Conservation (phyloP, 2,888 invertebrate genomes). For the Andrena dorsata region DNA sequence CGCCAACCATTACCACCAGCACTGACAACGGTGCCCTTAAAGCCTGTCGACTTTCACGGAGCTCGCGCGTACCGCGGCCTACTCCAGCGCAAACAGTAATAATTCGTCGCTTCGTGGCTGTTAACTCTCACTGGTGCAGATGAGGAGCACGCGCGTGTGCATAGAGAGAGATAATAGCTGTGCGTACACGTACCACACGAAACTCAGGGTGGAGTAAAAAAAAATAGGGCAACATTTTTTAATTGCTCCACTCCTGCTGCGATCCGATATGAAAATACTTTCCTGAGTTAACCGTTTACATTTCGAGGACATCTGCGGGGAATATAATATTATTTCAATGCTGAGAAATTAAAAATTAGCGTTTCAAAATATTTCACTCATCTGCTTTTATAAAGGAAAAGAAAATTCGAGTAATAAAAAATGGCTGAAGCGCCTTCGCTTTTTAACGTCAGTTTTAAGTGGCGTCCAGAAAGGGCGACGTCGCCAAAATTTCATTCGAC, state of each 20-base stretch:
- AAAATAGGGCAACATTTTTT: too few species aligned
- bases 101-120: slow-evolving; percentile 47
- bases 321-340: too few species aligned
- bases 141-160: neutral
- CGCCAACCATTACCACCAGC: slow-evolving; percentile 26
- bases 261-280: too few species aligned
- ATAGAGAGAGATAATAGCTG: neutral
- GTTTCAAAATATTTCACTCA: too few species aligned
- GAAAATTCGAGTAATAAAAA: too few species aligned
- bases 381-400: too few species aligned
- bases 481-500: slow-evolving; percentile 11
- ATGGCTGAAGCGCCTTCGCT: too few species aligned
- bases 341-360: too few species aligned
- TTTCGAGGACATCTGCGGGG: too few species aligned
- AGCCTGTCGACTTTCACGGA: slow-evolving; percentile 53
- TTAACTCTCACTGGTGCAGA: slow-evolving; percentile 16
- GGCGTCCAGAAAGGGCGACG: neutral
- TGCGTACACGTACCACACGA: neutral
- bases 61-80: slow-evolving; percentile 15
- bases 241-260: too few species aligned
- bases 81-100: slow-evolving; percentile 50
- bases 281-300: too few species aligned
- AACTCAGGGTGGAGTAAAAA: neutral
- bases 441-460: neutral
- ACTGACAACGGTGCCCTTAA: slow-evolving; percentile 56